Conservation (phyloP, 2,797 vertebrate species). For the Vipera latastei region DNA sequence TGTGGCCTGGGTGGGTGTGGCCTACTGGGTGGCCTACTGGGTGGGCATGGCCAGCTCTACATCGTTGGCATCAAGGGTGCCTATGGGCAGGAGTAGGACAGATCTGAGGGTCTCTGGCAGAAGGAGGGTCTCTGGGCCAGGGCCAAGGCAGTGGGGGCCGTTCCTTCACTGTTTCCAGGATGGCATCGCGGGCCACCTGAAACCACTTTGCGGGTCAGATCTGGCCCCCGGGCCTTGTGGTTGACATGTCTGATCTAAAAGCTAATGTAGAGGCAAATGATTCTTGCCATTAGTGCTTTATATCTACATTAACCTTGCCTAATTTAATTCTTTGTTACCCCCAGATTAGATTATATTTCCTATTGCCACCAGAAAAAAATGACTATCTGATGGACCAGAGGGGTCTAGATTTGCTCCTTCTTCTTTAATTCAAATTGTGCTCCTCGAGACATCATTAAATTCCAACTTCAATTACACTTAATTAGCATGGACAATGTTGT, state of each 20-base stretch:
- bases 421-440: background rate
- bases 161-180: too few species aligned
- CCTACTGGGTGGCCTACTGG: too few species aligned
- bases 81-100: too few species aligned
- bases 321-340: background rate
- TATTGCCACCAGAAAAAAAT: background rate
- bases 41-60: too few species aligned
- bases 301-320: background rate
- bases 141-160: too few species aligned
- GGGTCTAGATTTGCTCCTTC: background rate
- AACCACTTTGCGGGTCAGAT: too few species aligned
- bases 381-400: background rate
- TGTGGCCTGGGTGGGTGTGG: too few species aligned
- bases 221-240: too few species aligned
- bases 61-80: too few species aligned
- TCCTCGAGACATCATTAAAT: background rate
- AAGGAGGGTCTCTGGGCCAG: too few species aligned
- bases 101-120: too few species aligned
- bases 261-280: background rate
- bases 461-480: background rate
- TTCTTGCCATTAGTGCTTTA: background rate
- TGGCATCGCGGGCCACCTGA: too few species aligned
- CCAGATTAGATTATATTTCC: background rate
- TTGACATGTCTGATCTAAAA: background rate
- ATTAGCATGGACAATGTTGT: background rate